phyloP scores from a whole-genome alignment of 2,888 invertebrate genomes.

The Chrysotoxum bicinctum region DNA sequence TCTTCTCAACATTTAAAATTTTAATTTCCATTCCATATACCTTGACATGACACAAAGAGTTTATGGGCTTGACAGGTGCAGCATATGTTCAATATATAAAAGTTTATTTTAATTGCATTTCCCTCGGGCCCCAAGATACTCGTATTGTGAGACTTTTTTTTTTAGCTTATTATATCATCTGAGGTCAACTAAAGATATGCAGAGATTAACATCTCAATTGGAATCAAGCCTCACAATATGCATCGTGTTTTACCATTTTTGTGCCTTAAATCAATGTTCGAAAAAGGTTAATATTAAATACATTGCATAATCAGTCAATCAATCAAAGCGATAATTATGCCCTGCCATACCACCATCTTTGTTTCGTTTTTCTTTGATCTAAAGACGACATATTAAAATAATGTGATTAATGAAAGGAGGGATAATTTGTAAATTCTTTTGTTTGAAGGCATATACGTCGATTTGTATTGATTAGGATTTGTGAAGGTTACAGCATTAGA shows the following conservation, averaged over 20 bases:
- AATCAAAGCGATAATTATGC: conserved; percentile 55
- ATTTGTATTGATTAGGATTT: conserved; percentile 35
- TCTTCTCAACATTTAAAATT: conserved; percentile 8
- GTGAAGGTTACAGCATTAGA: conserved; percentile 20
- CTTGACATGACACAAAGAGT: not conserved
- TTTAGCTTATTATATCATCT: conserved; percentile 3
- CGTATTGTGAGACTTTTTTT: not conserved
- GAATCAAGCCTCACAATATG: conserved; percentile 31
- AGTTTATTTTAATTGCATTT: conserved; percentile 31
- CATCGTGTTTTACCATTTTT: conserved; percentile 42
- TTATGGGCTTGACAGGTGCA: conserved; percentile 6
- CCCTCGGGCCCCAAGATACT: not conserved
- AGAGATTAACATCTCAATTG: conserved; percentile 54
- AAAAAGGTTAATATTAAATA: conserved; percentile 53
- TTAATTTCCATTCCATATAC: not conserved
- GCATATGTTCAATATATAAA: conserved; percentile 5
- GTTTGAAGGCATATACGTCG: not conserved
- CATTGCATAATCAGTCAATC: conserved; percentile 60
- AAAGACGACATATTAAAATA: conserved; percentile 5
- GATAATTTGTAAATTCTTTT: conserved; percentile 18
- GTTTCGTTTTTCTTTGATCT: not conserved
- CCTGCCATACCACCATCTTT: conserved; percentile 32
- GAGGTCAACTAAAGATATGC: conserved; percentile 17
- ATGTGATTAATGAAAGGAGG: conserved; percentile 25
- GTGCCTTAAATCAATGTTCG: conserved; percentile 1